A percentile compares a stretch with the other conserved stretches of the same genome.
Evolutionary conservation across 2,113 vertebrate species (phyloP).

Genomic region (Vulpes ferrilata): DNA sequence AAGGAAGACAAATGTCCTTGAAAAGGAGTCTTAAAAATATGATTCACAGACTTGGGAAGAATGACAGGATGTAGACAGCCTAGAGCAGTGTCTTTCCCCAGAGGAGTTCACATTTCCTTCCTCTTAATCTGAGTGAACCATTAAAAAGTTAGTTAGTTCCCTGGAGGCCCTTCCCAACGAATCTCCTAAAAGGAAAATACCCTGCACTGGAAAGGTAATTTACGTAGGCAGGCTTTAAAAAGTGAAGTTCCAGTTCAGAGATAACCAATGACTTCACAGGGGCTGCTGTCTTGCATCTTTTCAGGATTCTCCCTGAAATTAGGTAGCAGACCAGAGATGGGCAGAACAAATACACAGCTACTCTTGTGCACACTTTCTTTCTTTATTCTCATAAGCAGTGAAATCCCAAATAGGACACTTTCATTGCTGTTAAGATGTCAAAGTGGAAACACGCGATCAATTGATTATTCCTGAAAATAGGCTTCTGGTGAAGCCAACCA

Average conservation of each 20-base stretch:
- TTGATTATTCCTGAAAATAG: background rate
- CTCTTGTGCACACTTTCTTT: background rate
- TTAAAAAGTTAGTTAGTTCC: slow-evolving; percentile 88
- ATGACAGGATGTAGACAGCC: slow-evolving; percentile 90
- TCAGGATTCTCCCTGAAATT: slow-evolving; percentile 60
- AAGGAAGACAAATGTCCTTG: slow-evolving; percentile 90
- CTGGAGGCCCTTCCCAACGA: slow-evolving; percentile 85
- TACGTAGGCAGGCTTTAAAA: slow-evolving; percentile 87
- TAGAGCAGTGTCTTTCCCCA: slow-evolving; percentile 84
- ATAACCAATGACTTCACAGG: slow-evolving; percentile 65
- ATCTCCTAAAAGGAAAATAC: slow-evolving; percentile 88
- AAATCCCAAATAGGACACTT: background rate
- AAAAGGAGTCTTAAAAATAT: slow-evolving; percentile 86
- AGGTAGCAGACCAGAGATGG: slow-evolving; percentile 62
- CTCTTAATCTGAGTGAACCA: slow-evolving; percentile 88
- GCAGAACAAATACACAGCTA: background rate
- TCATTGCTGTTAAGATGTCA: background rate
- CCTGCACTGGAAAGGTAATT: slow-evolving; percentile 88
- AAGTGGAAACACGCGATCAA: background rate
- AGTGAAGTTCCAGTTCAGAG: slow-evolving; percentile 74
- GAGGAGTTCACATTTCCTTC: slow-evolving; percentile 89
- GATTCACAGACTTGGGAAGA: slow-evolving; percentile 90
- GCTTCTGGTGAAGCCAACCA: background rate
- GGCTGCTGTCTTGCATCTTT: slow-evolving; percentile 63
- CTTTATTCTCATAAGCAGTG: background rate